These are phyloP conservation scores for Latheticus oryzae DNA, from an alignment of 2,888 invertebrate species.

Conservation along the genomic window DNA sequence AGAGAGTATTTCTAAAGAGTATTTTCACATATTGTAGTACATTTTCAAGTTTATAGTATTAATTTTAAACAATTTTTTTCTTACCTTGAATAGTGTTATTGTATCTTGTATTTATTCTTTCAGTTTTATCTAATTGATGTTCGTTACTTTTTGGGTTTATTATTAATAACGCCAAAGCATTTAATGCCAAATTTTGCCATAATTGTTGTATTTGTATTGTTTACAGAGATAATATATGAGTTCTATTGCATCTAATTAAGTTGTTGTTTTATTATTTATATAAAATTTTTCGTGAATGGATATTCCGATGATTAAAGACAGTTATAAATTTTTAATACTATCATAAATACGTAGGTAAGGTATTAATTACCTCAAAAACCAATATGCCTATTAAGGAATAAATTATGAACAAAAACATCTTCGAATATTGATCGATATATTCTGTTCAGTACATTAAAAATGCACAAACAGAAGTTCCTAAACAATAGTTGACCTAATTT, in stretches of 20 bases:
- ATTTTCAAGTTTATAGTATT: constrained; percentile 52
- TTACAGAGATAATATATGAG: constrained; percentile 58
- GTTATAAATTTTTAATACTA: not conserved
- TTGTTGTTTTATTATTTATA: constrained; percentile 2
- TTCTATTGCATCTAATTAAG: constrained; percentile 27
- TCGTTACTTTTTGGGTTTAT: constrained; percentile 56
- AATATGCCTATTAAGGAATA: constrained; percentile 20
- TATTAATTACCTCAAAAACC: constrained; percentile 18
- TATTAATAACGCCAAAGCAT: constrained; percentile 65
- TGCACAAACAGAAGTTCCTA: constrained; percentile 13
- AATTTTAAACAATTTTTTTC: constrained; percentile 50
- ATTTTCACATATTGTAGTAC: constrained; percentile 62
- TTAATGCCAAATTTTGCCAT: constrained; percentile 67
- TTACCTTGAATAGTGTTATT: constrained; percentile 42
- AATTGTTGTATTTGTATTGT: constrained; percentile 63
- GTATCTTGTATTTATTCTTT: constrained; percentile 50
- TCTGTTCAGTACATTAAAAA: constrained; percentile 16
- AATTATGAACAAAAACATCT: constrained; percentile 17
- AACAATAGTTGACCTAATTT: constrained; percentile 19
- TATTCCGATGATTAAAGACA: not conserved
- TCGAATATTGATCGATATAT: constrained; percentile 27
- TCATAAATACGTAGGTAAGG: constrained; percentile 1
- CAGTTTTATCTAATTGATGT: constrained; percentile 48
- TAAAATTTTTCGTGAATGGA: too few species aligned
- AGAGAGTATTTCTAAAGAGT: constrained; percentile 65